Conservation (phyloP, 2,113 vertebrate species). For the Oreotragus oreotragus region DNA sequence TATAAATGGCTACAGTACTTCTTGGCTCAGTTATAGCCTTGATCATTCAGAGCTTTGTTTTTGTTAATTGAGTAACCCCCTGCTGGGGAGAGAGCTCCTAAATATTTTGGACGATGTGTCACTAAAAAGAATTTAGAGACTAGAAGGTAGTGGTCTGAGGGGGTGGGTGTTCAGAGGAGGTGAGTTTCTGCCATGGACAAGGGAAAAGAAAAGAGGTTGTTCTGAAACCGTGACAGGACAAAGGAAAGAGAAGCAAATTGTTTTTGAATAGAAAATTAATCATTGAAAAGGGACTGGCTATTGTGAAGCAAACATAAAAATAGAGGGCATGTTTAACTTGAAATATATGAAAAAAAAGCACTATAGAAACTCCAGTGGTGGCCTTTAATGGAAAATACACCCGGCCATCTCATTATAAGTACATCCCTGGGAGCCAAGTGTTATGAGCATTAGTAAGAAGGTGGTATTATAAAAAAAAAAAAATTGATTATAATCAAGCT, state of each 20-base stretch:
- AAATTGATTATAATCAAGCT: constrained; percentile 63
- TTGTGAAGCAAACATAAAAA: constrained; percentile 75
- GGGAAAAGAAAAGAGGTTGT: background rate
- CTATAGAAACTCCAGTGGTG: constrained; percentile 74
- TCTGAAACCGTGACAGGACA: background rate
- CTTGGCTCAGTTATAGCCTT: constrained; percentile 76
- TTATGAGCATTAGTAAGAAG: constrained; percentile 65
- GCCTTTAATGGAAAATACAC: constrained; percentile 76
- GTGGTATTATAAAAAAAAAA: constrained; percentile 56
- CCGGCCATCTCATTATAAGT: constrained; percentile 72
- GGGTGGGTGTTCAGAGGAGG: background rate
- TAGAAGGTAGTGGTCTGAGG: background rate
- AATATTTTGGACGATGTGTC: constrained; percentile 74
- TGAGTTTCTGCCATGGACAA: background rate
- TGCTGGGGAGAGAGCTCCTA: constrained; percentile 36
- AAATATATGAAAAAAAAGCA: constrained; percentile 70
- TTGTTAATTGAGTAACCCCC: constrained; percentile 79
- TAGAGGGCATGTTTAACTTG: constrained; percentile 69
- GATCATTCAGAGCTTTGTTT: constrained; percentile 79
- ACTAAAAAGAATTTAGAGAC: constrained; percentile 64
- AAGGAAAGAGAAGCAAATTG: constrained; percentile 70
- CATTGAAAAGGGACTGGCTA: constrained; percentile 75
- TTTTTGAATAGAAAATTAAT: constrained; percentile 81
- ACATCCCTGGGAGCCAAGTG: constrained; percentile 65
- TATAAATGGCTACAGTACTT: constrained; percentile 75